Evolutionary conservation across 2,113 vertebrate genomes (phyloP).

Genomic region (Tragulus kanchil): DNA sequence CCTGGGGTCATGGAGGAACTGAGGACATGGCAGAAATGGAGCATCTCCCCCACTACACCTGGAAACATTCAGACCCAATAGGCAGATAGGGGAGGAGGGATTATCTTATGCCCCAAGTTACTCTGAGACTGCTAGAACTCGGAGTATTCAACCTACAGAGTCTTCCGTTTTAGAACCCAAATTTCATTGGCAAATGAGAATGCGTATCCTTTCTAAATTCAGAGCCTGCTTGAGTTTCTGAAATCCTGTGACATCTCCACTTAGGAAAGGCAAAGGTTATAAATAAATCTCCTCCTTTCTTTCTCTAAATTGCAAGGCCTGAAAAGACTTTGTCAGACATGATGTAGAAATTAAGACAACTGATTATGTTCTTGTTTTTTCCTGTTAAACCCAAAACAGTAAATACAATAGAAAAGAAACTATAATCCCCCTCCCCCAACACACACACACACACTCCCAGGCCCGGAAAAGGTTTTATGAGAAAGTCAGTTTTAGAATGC

Average conservation of each 20-base stretch:
- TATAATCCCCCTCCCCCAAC: background rate
- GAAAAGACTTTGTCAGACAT: slow-evolving; percentile 41
- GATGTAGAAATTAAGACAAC: slow-evolving; percentile 64
- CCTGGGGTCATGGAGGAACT: slow-evolving; percentile 63
- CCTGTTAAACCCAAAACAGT: slow-evolving; percentile 40
- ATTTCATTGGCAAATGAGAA: slow-evolving; percentile 57
- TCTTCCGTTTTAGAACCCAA: background rate
- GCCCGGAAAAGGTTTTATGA: slow-evolving; percentile 35
- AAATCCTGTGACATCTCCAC: slow-evolving; percentile 49
- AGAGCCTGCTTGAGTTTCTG: slow-evolving; percentile 19
- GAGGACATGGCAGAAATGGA: slow-evolving; percentile 81
- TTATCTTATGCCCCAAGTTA: slow-evolving; percentile 42
- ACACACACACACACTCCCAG: background rate
- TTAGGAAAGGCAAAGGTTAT: slow-evolving; percentile 67
- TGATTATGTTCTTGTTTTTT: background rate
- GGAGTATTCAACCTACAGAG: background rate
- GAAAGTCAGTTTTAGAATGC: slow-evolving; percentile 53
- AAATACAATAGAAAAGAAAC: slow-evolving; percentile 7
- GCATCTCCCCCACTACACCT: background rate
- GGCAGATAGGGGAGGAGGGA: background rate
- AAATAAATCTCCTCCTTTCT: slow-evolving; percentile 36
- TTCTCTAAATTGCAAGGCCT: slow-evolving; percentile 35
- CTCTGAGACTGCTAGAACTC: slow-evolving; percentile 40
- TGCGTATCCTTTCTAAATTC: slow-evolving; percentile 47
- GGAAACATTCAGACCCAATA: slow-evolving; percentile 38